phyloP scores from a whole-genome alignment of 2,113 vertebrate genomes.

The Ciconia maguari region DNA sequence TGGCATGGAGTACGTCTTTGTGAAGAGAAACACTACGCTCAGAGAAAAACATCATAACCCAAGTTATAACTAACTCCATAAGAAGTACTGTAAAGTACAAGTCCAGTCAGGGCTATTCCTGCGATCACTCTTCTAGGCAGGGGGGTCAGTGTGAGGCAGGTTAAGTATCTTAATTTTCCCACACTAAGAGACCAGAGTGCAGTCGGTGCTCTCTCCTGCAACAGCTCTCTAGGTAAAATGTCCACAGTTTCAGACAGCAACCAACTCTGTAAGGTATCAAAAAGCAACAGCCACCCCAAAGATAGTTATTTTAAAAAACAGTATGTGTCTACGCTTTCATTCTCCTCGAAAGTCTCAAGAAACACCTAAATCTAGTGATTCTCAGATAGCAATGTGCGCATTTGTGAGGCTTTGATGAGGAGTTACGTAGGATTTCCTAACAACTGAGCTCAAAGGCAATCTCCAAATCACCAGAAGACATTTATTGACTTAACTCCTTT shows the following conservation, averaged over 20 bases:
- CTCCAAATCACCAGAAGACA: not conserved
- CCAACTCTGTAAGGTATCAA: not conserved
- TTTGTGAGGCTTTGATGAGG: not conserved
- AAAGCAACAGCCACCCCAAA: not conserved
- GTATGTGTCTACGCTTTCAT: not conserved
- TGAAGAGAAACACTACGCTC: not conserved
- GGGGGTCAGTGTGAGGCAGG: not conserved
- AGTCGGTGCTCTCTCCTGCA: not conserved
- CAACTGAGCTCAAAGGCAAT: not conserved
- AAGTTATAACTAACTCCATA: not conserved
- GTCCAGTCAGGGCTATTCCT: not conserved
- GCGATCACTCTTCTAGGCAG: not conserved
- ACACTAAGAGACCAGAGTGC: not conserved
- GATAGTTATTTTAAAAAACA: not conserved
- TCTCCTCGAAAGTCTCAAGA: not conserved
- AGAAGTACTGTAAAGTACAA: not conserved
- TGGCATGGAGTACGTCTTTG: not conserved
- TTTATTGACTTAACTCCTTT: not conserved
- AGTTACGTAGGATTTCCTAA: not conserved
- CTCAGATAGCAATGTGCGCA: not conserved
- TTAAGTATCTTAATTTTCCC: not conserved
- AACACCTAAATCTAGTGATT: not conserved
- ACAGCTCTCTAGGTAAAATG: not conserved
- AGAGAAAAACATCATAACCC: not conserved
- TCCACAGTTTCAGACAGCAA: not conserved